Percentiles rank a stretch among this genome's conserved stretches.
Evolutionary conservation across 2,888 invertebrate genomes (phyloP).

Genomic region (Serripes groenlandicus): DNA sequence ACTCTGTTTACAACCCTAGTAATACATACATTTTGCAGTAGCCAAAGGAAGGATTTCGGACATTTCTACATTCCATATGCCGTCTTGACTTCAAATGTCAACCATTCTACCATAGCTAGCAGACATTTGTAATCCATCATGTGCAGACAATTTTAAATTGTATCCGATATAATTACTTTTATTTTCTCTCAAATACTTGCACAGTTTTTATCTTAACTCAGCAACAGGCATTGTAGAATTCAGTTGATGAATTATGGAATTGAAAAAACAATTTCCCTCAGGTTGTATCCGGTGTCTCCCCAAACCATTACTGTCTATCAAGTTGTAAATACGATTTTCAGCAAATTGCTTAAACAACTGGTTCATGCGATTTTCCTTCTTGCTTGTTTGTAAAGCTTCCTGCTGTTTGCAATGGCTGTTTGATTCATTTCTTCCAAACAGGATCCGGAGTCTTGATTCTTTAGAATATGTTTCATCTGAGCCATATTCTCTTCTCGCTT

Average conservation of each 20-base stretch:
- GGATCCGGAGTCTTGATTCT: neutral
- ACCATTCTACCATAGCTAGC: neutral
- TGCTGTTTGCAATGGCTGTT: too few relatives aligned
- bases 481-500: neutral
- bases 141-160: neutral
- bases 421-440: neutral
- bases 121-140: neutral
- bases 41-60: neutral
- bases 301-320: neutral
- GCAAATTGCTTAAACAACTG: neutral
- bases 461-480: neutral
- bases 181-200: neutral
- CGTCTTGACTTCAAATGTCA: neutral
- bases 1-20: too few relatives aligned
- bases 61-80: neutral
- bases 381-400: neutral
- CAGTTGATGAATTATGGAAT: neutral
- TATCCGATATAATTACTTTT: neutral
- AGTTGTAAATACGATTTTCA: neutral
- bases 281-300: neutral
- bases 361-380: neutral
- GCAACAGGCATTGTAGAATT: neutral
- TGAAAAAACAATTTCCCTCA: neutral
- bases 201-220: neutral
- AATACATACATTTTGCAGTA: too few relatives aligned